Evolutionary conservation across 2,797 vertebrate species (phyloP), one percentile per base, ranked within the genome.

Genomic region (Toxotes lorentzi): DNA sequence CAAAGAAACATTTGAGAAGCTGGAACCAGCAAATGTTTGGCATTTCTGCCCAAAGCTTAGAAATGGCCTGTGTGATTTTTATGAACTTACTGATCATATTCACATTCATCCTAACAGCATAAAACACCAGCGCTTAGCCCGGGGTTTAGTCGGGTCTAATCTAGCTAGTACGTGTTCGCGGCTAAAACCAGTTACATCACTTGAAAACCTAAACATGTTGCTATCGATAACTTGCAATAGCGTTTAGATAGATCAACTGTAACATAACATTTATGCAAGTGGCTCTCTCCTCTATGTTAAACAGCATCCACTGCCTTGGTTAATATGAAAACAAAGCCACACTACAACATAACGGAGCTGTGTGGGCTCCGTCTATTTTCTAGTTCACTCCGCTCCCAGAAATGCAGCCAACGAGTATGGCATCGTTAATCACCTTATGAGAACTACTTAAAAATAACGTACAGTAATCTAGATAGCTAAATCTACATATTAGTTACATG

Each of bases 331-430:
- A 86, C 57, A 82, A 79, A 78, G 84, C 70, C 16, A 2, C 64
- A 7, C 9, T 34, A 23, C 54, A 66, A 81, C 60, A 91, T 91
- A 92, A 90, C 90, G 86, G 90, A 71, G 70, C 57, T 1, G 27
- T 7, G 38, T 23, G 77, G 92, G 89, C 74, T 76, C 62, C 83
- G 86, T 84, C 91, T 93, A 92, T 7, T 71, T 30, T 0, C 85
- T 27, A 10, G 66, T 2, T n/a, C 35, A 3, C 51, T 11, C 30
- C 27, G 14, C 57, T 50, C 4, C 54, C 27, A 51, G n/a, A 51
- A 5, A 19, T 19, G 45, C 6, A 43, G 5, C 41, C n/a, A 23
- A 19, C 40, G 17, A 19, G 2, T 1, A 58, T 2, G 2, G 8
- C 51, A 19, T 41, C 10, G 5, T 23, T 21, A 12, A 2, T 5